Evolutionary conservation across 2,797 vertebrate species (phyloP), one percentile per base, ranked within the genome.

Genomic region (Staurois parvus): DNA sequence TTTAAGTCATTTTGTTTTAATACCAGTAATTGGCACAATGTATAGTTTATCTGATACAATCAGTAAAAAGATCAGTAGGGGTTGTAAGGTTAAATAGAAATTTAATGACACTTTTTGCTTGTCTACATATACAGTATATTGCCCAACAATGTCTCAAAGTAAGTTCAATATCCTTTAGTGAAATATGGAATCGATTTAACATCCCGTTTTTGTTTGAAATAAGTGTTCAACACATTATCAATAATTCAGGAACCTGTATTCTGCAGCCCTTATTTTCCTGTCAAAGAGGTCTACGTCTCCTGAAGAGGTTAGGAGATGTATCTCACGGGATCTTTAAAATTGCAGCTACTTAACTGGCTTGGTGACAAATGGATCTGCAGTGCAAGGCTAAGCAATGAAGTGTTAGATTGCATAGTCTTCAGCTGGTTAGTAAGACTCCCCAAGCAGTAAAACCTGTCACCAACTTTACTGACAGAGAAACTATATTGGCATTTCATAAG

Each of bases 71-170:
- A 81, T 62, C 34, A 42, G 59, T 81, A 17, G 34, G n/a, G 48
- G 82, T 59, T n/a, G 45, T 21, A 6, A 30, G 32, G 28, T 40
- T 8, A 52, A 73, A 70, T 26, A 56, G 34, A 56, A 30, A 32
- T 52, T 59, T 48, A 40, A 9, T 59, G 52, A 70, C n/a, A 66
- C 17, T 78, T 64, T 72, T 66, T 79, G 32, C 12, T 67, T 86
- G 28, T 64, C 68, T 17, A 66, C 34, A 67, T 67, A n/a, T 66
- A n/a, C n/a, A n/a, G n/a, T n/a, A 64, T 67, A 66, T 11, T 76
- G 48, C 15, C 45, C 40, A 90, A 90, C 89, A 90, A 90, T 91
- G 93, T 91, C 92, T 90, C 88, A 93, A 93, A 91, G 90, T 90
- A 89, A 89, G 90, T 68, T 87, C 88, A 91, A 92, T 91, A 87